Conservation (phyloP, 2,113 vertebrate genomes). For the Romanogobio albipinnatus region DNA sequence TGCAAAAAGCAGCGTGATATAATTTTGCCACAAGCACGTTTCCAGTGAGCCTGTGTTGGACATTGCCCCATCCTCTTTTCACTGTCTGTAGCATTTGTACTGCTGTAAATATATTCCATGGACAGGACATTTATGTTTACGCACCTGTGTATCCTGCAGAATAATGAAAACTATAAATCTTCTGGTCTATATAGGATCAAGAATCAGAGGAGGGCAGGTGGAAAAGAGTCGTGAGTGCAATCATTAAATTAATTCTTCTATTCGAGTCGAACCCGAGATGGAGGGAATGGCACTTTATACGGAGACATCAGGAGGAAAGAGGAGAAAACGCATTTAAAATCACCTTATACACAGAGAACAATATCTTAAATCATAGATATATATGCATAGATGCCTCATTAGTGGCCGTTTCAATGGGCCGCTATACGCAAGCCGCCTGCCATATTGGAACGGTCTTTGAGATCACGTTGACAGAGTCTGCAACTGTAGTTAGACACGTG, state of each 20-base stretch:
- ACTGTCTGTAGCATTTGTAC: not conserved
- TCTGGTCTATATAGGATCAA: slow-evolving; percentile 36
- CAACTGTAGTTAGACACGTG: too few relatives aligned
- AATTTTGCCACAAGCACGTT: too few relatives aligned
- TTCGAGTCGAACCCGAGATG: slow-evolving; percentile 59
- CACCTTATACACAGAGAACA: slow-evolving; percentile 29
- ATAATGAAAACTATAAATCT: not conserved
- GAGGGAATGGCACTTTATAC: slow-evolving; percentile 71
- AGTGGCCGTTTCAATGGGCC: too few relatives aligned
- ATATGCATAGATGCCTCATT: too few relatives aligned
- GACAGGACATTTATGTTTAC: not conserved
- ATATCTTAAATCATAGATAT: not conserved
- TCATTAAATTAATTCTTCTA: slow-evolving; percentile 74
- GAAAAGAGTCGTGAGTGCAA: slow-evolving; percentile 66
- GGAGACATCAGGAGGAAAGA: slow-evolving; percentile 54
- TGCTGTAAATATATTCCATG: not conserved
- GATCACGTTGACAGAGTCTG: too few relatives aligned
- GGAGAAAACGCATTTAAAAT: slow-evolving; percentile 38
- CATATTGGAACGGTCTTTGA: too few relatives aligned
- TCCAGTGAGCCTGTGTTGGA: not conserved
- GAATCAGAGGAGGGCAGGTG: slow-evolving; percentile 55
- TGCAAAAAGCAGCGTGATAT: not conserved
- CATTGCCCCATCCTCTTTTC: not conserved
- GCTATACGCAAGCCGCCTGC: too few relatives aligned
- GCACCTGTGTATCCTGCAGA: not conserved